Evolutionary conservation across 2,888 invertebrate genomes (phyloP).

Genomic region (Melanophora roralis): DNA sequence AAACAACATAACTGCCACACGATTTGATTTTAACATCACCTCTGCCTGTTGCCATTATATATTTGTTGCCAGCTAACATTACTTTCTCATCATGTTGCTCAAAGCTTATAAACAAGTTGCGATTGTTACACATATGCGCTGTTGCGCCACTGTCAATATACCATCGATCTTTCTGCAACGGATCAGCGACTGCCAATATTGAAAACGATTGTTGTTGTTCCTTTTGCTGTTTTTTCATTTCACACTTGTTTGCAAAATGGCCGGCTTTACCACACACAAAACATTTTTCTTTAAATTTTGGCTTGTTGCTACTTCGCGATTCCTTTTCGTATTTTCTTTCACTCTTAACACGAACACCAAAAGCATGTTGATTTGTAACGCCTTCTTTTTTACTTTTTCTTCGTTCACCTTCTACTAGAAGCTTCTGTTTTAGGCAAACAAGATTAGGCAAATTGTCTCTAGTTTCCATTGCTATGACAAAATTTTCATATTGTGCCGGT

Average conservation of each 20-base stretch:
- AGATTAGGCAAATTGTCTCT: conserved; percentile 21
- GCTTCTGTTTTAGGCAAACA: conserved; percentile 43
- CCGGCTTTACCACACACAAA: conserved; percentile 14
- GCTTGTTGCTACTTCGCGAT: not conserved
- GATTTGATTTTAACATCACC: conserved; percentile 7
- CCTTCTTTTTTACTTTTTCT: no score
- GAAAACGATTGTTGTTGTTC: no score
- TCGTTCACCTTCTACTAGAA: conserved; percentile 35
- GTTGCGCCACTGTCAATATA: no score
- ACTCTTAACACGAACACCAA: not conserved
- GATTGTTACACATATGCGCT: no score
- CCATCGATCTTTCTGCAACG: conserved; percentile 9
- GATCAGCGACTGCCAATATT: conserved; percentile 30
- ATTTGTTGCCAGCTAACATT: conserved; percentile 2
- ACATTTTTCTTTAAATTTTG: conserved; percentile 13
- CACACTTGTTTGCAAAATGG: no score
- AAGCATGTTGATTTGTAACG: no score
- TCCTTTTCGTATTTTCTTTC: not conserved
- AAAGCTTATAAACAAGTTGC: conserved; percentile 4
- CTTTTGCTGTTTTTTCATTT: not conserved
- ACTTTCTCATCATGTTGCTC: not conserved
- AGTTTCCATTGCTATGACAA: conserved; percentile 26
- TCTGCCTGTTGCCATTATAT: conserved; percentile 15
- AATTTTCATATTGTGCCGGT: conserved; percentile 15
- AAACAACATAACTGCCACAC: not conserved